phyloP scores from a whole-genome alignment of 1,140 invertebrate genomes.

The Melipona quadrifasciata region DNA sequence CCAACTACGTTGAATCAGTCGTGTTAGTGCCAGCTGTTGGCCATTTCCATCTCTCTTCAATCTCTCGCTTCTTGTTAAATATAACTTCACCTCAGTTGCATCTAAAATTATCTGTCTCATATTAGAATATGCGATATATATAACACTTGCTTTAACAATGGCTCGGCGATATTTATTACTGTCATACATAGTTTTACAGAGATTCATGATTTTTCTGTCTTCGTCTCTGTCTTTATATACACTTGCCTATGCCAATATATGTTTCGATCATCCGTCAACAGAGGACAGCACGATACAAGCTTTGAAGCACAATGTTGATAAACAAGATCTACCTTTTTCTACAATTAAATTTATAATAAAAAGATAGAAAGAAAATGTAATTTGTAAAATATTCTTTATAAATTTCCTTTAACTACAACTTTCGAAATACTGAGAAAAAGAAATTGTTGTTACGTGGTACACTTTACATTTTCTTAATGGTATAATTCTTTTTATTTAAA shows the following conservation, averaged over 20 bases:
- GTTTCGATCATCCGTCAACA: not conserved
- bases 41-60: conserved; percentile 1
- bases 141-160: not conserved
- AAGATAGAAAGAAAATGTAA: not conserved
- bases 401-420: not conserved
- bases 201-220: not conserved
- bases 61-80: not conserved
- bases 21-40: conserved; percentile 48
- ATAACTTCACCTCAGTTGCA: not conserved
- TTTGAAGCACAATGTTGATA: conserved; percentile 8
- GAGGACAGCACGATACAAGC: not conserved
- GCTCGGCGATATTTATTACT: not conserved
- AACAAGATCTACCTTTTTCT: not conserved
- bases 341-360: not conserved
- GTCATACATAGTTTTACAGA: not conserved
- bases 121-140: not conserved
- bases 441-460: not conserved
- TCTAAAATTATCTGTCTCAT: not conserved
- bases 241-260: not conserved
- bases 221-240: not conserved
- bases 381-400: not conserved
- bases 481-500: not conserved
- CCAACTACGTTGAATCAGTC: conserved; percentile 45
- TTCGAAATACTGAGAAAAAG: not conserved
- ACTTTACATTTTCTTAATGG: not conserved